Base-by-base conservation (phyloP, 1,140 invertebrate species). In the Caerostris extrusa region DNA sequence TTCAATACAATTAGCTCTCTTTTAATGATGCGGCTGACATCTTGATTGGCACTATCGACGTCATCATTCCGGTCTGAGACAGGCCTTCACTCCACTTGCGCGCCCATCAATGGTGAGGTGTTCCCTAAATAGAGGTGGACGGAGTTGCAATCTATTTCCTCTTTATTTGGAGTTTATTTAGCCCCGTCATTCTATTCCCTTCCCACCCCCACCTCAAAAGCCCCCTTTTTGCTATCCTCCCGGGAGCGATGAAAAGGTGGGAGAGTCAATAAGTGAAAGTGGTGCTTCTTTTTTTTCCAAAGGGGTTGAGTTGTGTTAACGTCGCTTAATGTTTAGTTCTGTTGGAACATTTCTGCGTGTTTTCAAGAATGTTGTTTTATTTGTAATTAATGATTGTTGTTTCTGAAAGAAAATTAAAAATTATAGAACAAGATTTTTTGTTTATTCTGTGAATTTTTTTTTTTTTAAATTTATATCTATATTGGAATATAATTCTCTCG, bases 251-350 rank as follows among this genome's bases (percentile, higher is more conserved):
- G 91, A 93, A 93, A 92, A 93, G 82, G 91, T 87, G 91, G 91
- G 91, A 71, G 83, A 93, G 91, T 93, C 91, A 93, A 93, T 93
- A 93, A 93, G 83, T 60, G 91, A 93, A 93, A 93, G 91, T 93
- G 91, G 53, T 93, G 56, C 77, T 86, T 85, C 82, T 82, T 57
- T 91, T 89, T 90, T 71, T 60, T 17, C 7, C 53, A 61, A 61
- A 83, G 91, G 91, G 64, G 19, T 71, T 34, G 53, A 58, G 91
- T 57, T 87, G 64, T 87, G 90, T 92, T 92, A 67, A 60, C 81
- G 53, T 53, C 50, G 53, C 3, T 34, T 69, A 92, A 92, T 92
- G 77, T 67, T 57, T 91, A 91, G 90, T 82, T 91, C 90, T 50
- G 64, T 14, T n/a, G 7, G 7, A 19, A 60, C 56, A 7, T 17